Conservation (phyloP, 1,140 invertebrate species). For the Pseudomyrmex cubaensis region DNA sequence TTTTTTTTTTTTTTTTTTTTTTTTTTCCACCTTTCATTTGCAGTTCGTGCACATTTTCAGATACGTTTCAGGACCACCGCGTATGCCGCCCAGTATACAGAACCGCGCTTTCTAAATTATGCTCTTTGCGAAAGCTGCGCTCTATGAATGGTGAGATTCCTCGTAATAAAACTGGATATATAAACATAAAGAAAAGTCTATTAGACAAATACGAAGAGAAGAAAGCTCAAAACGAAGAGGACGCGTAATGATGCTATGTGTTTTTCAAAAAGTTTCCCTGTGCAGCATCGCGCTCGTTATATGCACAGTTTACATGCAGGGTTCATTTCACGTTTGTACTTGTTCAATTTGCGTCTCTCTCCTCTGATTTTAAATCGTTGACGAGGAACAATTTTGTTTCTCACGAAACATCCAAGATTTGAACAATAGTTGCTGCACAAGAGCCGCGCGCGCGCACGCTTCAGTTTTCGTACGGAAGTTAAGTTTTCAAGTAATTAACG, state of each 20-base stretch:
- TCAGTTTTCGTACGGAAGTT: conserved; percentile 3
- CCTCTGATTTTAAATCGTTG: not conserved
- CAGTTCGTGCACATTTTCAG: too few relatives aligned
- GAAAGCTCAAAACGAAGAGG: not conserved
- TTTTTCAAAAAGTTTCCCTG: not conserved
- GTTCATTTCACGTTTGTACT: not conserved
- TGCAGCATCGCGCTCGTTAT: not conserved
- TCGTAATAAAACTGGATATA: not conserved
- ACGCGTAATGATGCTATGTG: not conserved
- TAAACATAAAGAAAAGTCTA: not conserved
- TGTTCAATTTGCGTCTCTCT: not conserved
- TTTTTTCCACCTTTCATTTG: not conserved
- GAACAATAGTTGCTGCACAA: too few relatives aligned
- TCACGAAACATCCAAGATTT: not conserved
- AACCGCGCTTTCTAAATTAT: not conserved
- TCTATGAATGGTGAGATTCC: conserved; percentile 2
- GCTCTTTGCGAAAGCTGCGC: not conserved
- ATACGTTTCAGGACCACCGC: not conserved
- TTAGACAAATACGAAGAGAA: not conserved
- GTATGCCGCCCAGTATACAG: not conserved
- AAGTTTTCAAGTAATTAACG: not conserved
- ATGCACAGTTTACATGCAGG: not conserved
- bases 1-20: conserved; percentile 39
- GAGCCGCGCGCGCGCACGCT: not conserved
- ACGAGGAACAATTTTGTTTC: not conserved